Conservation (phyloP, 2,888 invertebrate species). For the Trachelus troglodyta region DNA sequence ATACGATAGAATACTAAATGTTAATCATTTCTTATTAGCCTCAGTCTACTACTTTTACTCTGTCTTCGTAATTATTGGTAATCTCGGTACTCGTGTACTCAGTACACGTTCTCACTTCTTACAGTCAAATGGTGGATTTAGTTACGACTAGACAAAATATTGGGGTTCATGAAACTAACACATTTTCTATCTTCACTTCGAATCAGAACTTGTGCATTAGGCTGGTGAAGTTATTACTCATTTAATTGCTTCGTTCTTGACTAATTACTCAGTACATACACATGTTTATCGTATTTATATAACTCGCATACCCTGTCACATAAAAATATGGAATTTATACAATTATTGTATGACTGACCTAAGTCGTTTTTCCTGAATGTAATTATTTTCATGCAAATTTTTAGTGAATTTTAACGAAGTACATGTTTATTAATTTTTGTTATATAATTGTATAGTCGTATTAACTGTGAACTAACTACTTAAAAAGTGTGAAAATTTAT, state of each 20-base stretch:
- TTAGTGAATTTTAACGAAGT: neutral
- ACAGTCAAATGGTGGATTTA: neutral
- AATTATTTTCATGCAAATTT: neutral
- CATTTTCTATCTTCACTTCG: neutral
- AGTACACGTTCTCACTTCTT: neutral
- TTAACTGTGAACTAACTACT: neutral
- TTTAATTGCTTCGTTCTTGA: neutral
- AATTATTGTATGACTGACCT: neutral
- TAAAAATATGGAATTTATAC: constrained; percentile 2
- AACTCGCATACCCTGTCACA: neutral
- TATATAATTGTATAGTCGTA: neutral
- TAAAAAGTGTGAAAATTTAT: neutral
- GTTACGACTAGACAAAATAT: neutral
- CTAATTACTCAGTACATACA: neutral
- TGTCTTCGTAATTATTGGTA: neutral
- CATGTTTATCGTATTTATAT: neutral
- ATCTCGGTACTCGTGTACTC: neutral
- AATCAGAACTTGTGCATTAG: neutral
- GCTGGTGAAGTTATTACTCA: neutral
- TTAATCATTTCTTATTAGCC: neutral
- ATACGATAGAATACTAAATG: neutral
- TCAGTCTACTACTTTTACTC: neutral
- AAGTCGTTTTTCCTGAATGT: neutral
- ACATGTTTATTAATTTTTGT: neutral
- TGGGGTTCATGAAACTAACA: neutral